Evolutionary conservation across 2,113 vertebrate species (phyloP).

Genomic region (Bettongia penicillata): DNA sequence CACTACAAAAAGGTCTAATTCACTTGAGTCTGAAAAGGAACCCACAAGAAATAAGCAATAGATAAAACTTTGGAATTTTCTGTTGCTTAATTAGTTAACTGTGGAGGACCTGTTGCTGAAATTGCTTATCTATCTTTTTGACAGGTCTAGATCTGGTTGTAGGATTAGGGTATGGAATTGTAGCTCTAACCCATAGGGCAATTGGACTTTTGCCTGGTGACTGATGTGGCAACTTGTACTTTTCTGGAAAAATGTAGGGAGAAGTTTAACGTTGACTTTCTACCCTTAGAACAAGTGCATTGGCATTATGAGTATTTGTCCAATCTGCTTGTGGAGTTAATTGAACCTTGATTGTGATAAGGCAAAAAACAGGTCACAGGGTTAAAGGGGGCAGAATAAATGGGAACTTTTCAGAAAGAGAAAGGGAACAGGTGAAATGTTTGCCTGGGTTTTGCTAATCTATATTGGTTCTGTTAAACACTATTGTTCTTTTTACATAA

Average conservation of each 20-base stretch:
- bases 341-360: neutral
- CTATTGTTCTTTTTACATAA: neutral
- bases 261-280: neutral
- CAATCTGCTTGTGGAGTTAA: neutral
- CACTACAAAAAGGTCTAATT: neutral
- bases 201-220: neutral
- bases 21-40: neutral
- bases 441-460: fast-evolving
- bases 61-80: neutral
- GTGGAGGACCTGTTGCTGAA: neutral
- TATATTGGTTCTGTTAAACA: neutral
- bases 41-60: neutral
- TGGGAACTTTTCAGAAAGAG: neutral
- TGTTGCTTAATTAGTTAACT: no score
- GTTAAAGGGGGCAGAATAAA: neutral
- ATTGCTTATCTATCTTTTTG: neutral
- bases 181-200: neutral
- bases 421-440: neutral
- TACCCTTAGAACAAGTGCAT: neutral
- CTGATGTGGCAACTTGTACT: neutral
- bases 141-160: neutral
- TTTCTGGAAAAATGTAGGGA: neutral
- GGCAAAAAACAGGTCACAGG: neutral
- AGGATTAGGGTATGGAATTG: neutral
- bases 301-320: neutral